Evolutionary conservation across 2,113 vertebrate genomes (phyloP), one percentile per base, ranked within the genome.

Genomic region (Himantopus leucocephalus): DNA sequence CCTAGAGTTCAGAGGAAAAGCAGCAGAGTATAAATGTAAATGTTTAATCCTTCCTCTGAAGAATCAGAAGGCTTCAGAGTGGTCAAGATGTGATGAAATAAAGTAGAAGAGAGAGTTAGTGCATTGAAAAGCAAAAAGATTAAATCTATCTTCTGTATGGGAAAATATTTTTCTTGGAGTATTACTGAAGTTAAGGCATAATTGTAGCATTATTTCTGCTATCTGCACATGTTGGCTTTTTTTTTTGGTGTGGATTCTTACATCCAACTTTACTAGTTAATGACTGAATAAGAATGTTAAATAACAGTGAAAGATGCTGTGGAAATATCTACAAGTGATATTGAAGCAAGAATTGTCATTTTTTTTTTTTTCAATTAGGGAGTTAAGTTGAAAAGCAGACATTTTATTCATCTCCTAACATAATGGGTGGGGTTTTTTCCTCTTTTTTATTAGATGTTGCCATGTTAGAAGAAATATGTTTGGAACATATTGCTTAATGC

Each of bases 1-100:
- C 97, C 88, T 96, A 53, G 94, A 96, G 94, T 97, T 95, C 93
- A 47, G 93, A 97, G 82, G 94, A 96, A 96, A 98, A 97, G 94
- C 89, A 83, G 81, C 63, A 62, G 62, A 73, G 94, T 71, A 95
- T 94, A 96, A 96, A 94, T 90, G 96, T 95, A 96, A 94, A 97
- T 93, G 94, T 92, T 97, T 95, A 97, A 96, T 97, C 92, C 84
- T 91, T 60, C 66, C 81, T 89, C 96, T 96, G 87, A 94, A 95
- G 92, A 94, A 95, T 95, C 77, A 59, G 79, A 74, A 71, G 32
- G 78, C 72, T 91, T 94, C 62, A 59, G 81, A 97, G 43, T 94
- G 87, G 93, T 94, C 94, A 92, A 85, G 93, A 96, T 88, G 84
- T 74, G 89, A 94, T 96, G 89, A 94, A 95, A 88, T 91, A 22